phyloP scores from a whole-genome alignment of 2,113 vertebrate species.

The Microcebus jonahi region DNA sequence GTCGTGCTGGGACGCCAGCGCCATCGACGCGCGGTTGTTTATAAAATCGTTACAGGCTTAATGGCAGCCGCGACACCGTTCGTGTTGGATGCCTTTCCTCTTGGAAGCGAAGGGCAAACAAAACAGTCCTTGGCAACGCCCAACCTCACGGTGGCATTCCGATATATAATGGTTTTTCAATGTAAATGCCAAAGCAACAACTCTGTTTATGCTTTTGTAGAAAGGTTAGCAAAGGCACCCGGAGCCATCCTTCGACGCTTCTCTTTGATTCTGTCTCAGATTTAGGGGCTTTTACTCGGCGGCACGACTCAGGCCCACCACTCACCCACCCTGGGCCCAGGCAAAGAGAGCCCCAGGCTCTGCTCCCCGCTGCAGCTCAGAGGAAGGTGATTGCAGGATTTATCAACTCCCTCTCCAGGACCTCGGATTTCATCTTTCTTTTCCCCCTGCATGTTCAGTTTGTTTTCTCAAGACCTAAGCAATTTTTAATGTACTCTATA shows the following conservation, averaged over 20 bases:
- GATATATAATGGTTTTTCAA: not conserved
- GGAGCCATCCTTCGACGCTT: not conserved
- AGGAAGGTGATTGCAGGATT: constrained; percentile 24
- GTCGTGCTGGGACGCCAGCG: too few relatives aligned
- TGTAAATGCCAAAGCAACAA: not conserved
- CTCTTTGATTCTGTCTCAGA: constrained; percentile 38
- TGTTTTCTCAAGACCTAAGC: constrained; percentile 90
- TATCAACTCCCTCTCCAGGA: constrained; percentile 53
- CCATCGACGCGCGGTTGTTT: not conserved
- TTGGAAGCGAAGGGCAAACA: not conserved
- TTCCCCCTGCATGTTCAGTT: constrained; percentile 83
- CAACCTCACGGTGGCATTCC: not conserved
- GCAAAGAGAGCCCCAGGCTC: constrained; percentile 32
- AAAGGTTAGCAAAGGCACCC: constrained; percentile 11
- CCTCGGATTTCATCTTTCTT: constrained; percentile 78
- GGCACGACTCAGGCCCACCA: not conserved
- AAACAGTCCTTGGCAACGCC: not conserved
- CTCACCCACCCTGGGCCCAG: not conserved
- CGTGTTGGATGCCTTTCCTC: not conserved
- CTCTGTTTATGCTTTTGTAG: constrained; percentile 8
- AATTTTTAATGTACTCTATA: constrained; percentile 89
- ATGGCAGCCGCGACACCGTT: not conserved
- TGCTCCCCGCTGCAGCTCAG: not conserved
- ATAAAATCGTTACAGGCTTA: not conserved
- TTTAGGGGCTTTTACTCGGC: not conserved